These are phyloP conservation scores for Passer domesticus DNA, from an alignment of 2,113 vertebrate species.

Conservation along the genomic window DNA sequence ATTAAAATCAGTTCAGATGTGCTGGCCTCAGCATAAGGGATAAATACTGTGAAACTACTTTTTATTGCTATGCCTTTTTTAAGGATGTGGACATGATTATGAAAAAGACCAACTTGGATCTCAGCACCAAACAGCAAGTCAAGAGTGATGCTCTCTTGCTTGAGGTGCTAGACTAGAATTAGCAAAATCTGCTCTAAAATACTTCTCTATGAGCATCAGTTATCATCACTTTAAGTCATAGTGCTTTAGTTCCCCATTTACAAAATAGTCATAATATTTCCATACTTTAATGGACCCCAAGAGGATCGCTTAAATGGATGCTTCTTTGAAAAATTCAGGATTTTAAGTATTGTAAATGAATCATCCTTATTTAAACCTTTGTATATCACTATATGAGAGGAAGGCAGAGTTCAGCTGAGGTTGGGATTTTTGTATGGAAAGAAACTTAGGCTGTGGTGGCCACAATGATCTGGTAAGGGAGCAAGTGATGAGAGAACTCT, in stretches of 20 bases:
- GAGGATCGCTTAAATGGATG: neutral
- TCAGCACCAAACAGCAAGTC: neutral
- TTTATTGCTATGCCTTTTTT: neutral
- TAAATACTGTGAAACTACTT: neutral
- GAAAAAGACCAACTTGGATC: neutral
- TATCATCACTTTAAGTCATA: neutral
- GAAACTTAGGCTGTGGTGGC: neutral
- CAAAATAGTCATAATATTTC: neutral
- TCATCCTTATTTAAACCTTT: constrained; percentile 22
- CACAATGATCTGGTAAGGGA: neutral
- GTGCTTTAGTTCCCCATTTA: neutral
- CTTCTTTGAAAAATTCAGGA: constrained; percentile 23
- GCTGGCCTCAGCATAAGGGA: neutral
- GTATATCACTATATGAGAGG: neutral
- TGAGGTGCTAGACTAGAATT: neutral
- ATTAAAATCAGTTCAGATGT: constrained; percentile 21
- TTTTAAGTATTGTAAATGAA: constrained; percentile 19
- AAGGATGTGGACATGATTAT: neutral
- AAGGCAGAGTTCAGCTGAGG: neutral
- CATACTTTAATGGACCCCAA: neutral
- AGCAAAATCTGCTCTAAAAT: neutral
- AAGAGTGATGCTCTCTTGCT: neutral
- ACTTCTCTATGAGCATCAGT: neutral
- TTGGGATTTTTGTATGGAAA: neutral
- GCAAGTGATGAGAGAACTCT: neutral